Base-by-base conservation (phyloP, 1,140 invertebrate species). In the Apis laboriosa region DNA sequence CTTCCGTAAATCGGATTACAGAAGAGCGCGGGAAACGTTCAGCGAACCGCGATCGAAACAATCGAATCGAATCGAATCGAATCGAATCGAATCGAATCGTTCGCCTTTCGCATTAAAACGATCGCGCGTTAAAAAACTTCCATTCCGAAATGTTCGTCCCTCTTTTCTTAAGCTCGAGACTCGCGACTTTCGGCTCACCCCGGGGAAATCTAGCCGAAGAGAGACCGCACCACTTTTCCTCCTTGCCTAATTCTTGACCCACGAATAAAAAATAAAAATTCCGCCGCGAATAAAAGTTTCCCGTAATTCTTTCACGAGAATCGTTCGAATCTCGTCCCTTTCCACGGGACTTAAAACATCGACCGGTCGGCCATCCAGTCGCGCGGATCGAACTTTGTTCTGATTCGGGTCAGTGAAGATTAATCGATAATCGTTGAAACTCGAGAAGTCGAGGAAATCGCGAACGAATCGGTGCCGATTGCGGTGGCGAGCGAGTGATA, bases 1-100 rank as follows among this genome's bases (percentile, higher is more conserved):
- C 49, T 43, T 21, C 73, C 56, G 53, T 77, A 82, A 43, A 82
- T 77, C 63, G 73, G 80, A 82, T 82, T 67, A 75, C 34, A 77
- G 64, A 68, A 21, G 55, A 12, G 55, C 11, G 28, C 49, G 70
- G 28, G 19, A 74, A 80, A 43, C 60, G 61, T 11, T 24, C 70
- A 28, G 51, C 51, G 60, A 64, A 53, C 60, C 58, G 28, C n/a
- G 28, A 11, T 28, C 2, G 28, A 56, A 60, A 55, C 49, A 28
- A 80, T 56, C n/a, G 60, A 19, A 51, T 13, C 61, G 53, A 67
- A 34, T n/a, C 15, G 64, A 15, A 24, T 21, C 9, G 17, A 67
- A 34, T n/a, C 15, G 64, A 15, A 24, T 21, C 9, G 17, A 24
- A 49, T 21, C 5, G 34, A n/a, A 55, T 5, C 61, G 43, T 49